phyloP scores from a whole-genome alignment of 2,888 invertebrate genomes.

The Clostera curtula region DNA sequence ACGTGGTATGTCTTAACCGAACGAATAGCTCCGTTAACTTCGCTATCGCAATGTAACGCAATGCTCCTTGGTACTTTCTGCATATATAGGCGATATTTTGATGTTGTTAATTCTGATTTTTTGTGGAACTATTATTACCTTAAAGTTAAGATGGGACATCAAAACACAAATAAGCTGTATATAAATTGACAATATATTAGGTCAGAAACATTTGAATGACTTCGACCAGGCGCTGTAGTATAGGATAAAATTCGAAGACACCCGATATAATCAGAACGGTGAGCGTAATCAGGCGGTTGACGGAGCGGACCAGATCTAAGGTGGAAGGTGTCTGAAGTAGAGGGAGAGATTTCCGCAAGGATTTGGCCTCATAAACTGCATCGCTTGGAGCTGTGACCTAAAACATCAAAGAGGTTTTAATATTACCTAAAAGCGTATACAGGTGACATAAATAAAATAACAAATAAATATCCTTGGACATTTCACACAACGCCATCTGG shows the following conservation, averaged over 20 bases:
- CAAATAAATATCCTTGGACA: too few relatives aligned
- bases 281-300: constrained; percentile 39
- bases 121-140: too few relatives aligned
- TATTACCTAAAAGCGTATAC: too few relatives aligned
- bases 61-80: too few relatives aligned
- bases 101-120: too few relatives aligned
- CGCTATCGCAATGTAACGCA: too few relatives aligned
- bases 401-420: background rate
- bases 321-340: constrained; percentile 18
- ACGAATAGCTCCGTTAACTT: too few relatives aligned
- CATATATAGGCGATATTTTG: too few relatives aligned
- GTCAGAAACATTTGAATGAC: constrained; percentile 26
- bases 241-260: constrained; percentile 45
- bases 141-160: too few relatives aligned
- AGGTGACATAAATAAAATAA: too few relatives aligned
- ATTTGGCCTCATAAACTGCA: constrained; percentile 28
- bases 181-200: constrained; percentile 13
- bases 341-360: constrained; percentile 41
- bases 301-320: constrained; percentile 37
- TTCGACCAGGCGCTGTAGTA: constrained; percentile 27
- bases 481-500: too few relatives aligned
- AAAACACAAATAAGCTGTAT: constrained; percentile 1
- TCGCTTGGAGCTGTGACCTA: constrained; percentile 53
- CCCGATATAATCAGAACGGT: constrained; percentile 35
- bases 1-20: too few relatives aligned